Conservation (phyloP, 2,797 vertebrate genomes). For the Epinephelus awoara region DNA sequence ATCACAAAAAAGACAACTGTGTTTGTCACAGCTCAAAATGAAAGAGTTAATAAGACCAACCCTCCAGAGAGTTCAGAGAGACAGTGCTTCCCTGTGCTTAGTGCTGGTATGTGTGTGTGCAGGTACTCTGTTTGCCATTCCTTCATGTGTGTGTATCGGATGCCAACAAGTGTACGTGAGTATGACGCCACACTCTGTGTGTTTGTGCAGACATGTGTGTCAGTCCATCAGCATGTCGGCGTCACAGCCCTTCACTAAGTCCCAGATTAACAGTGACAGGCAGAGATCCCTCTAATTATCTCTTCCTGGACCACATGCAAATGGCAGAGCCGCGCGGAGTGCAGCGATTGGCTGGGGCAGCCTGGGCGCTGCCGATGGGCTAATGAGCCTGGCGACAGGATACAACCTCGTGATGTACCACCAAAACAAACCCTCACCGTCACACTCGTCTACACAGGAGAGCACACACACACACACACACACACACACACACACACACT, state of each 20-base stretch:
- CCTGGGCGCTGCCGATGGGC: slow-evolving; percentile 67
- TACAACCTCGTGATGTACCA: slow-evolving; percentile 74
- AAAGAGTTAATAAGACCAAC: slow-evolving; percentile 26
- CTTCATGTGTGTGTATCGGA: slow-evolving; percentile 13
- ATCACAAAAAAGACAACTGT: slow-evolving; percentile 46
- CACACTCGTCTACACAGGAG: slow-evolving; percentile 31
- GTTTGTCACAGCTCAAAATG: slow-evolving; percentile 54
- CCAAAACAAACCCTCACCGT: slow-evolving; percentile 60
- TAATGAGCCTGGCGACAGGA: slow-evolving; percentile 85
- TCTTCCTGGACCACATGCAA: slow-evolving; percentile 89
- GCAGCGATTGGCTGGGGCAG: slow-evolving; percentile 76
- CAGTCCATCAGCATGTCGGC: slow-evolving; percentile 83
- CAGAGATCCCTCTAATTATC: slow-evolving; percentile 89
- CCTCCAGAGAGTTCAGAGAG: neutral
- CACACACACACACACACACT: neutral
- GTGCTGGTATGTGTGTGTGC: slow-evolving; percentile 3
- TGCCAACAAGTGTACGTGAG: slow-evolving; percentile 46
- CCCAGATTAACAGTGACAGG: slow-evolving; percentile 91
- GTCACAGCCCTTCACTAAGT: slow-evolving; percentile 85
- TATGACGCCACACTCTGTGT: slow-evolving; percentile 35
- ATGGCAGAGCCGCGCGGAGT: slow-evolving; percentile 78
- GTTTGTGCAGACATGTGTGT: slow-evolving; percentile 64
- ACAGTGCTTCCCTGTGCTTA: slow-evolving; percentile 1
- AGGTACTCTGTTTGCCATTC: slow-evolving; percentile 26
- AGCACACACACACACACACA: no score